Conservation (phyloP, 2,797 vertebrate genomes). For the Poecilia wingei region DNA sequence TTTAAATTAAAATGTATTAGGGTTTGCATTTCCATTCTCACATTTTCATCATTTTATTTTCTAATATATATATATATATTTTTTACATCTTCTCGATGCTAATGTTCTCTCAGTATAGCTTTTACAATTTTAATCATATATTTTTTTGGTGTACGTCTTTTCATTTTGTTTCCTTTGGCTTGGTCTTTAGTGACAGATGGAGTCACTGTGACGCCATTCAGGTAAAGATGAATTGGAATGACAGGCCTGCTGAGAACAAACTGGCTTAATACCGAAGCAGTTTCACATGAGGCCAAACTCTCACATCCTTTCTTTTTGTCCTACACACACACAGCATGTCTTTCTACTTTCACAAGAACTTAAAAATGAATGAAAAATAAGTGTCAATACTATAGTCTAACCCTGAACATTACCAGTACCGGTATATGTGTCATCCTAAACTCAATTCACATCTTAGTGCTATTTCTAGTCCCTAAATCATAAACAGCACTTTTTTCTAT, state of each 20-base stretch:
- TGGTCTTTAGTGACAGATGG: slow-evolving; percentile 67
- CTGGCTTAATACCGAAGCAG: slow-evolving; percentile 36
- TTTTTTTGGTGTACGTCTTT: neutral
- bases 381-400: neutral
- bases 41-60: neutral
- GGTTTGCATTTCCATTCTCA: neutral
- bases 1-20: neutral
- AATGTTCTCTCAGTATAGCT: neutral
- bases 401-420: no score
- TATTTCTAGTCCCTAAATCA: neutral
- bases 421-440: neutral
- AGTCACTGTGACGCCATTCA: slow-evolving; percentile 60
- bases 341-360: neutral
- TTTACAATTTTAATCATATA: neutral
- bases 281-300: slow-evolving; percentile 25
- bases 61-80: neutral
- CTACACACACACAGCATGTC: neutral
- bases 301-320: neutral
- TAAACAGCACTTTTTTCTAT: neutral
- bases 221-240: slow-evolving; percentile 69
- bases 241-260: slow-evolving; percentile 65
- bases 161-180: slow-evolving; percentile 46
- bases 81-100: neutral
- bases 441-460: neutral
- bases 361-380: no score